Evolutionary conservation across 2,113 vertebrate genomes (phyloP).

Genomic region (Trogon melanurus): DNA sequence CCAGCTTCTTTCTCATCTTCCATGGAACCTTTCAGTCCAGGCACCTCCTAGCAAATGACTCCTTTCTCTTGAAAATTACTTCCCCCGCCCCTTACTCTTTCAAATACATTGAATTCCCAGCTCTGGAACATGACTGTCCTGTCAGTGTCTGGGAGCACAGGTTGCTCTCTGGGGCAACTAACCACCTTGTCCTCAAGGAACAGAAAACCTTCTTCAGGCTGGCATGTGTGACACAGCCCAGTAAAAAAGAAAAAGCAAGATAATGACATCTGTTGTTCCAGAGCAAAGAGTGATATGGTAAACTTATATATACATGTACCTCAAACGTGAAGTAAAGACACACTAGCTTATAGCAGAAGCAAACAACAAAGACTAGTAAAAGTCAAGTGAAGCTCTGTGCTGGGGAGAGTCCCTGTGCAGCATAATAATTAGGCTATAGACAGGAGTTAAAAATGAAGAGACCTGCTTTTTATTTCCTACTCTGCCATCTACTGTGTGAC

Average conservation of each 20-base stretch:
- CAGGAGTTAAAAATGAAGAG: not conserved
- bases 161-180: not conserved
- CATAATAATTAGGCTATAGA: not conserved
- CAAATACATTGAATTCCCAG: not conserved
- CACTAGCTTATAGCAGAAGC: not conserved
- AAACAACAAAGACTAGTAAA: not conserved
- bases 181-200: not conserved
- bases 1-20: not conserved
- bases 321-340: not conserved
- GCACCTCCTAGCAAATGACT: not conserved
- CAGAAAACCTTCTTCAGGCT: not conserved
- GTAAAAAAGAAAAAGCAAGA: not conserved
- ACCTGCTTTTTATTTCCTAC: not conserved
- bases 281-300: not conserved
- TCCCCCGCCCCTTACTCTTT: not conserved
- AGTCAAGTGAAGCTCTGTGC: not conserved
- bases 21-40: not conserved
- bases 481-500: conserved; percentile 17
- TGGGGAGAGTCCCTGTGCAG: not conserved
- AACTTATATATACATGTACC: not conserved
- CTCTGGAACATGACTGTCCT: not conserved
- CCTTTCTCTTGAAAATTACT: not conserved
- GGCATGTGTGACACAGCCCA: not conserved
- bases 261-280: not conserved
- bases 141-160: not conserved